Evolutionary conservation across 2,888 invertebrate species (phyloP), one percentile per base, ranked within the genome.

Genomic region (Ormyrus pomaceus): DNA sequence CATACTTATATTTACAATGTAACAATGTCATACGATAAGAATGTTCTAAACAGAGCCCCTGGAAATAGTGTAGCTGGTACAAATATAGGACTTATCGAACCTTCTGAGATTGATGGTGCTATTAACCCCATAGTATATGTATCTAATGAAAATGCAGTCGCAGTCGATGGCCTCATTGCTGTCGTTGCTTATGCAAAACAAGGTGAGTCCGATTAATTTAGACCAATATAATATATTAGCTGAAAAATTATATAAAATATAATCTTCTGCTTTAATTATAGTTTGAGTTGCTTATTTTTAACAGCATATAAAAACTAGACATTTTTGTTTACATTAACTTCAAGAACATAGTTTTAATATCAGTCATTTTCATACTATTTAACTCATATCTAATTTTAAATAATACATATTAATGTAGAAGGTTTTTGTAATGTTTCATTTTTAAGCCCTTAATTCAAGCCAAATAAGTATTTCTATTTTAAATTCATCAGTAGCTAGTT

Each of bases 1-100:
- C 95, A 95, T 86, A 92, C 93, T 68, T 93, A 93, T 82, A 84
- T 92, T 11, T 88, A 92, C 79, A 93, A 93, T 87, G 87, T 95
- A 0, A 92, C 92, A 0, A 85, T 95, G 56, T 93, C 93, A 46
- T 93, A 92, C 81, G 88, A 91, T 80, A 88, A 81, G 68, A 74
- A 55, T 64, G 8, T n/a, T 68, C 19, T 48, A 66, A n/a, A 66
- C 77, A 70, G 78, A 81, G 48, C 81, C 11, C 83, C 83, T 0
- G 88, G 89, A n/a, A 89, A 89, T 11, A 88, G 86, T 79, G 89
- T 93, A 3, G 91, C 85, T 11, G 95, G 95, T 0, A 93, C 92
- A 1, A 94, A 95, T 89, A 83, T 95, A 61, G 95, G 95, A 8
- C 88, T 95, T 66, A 88, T 91, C 46, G 84, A 34, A 34, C 34